Evolutionary conservation across 2,888 invertebrate species (phyloP).

Genomic region (Mallateleia sp.): DNA sequence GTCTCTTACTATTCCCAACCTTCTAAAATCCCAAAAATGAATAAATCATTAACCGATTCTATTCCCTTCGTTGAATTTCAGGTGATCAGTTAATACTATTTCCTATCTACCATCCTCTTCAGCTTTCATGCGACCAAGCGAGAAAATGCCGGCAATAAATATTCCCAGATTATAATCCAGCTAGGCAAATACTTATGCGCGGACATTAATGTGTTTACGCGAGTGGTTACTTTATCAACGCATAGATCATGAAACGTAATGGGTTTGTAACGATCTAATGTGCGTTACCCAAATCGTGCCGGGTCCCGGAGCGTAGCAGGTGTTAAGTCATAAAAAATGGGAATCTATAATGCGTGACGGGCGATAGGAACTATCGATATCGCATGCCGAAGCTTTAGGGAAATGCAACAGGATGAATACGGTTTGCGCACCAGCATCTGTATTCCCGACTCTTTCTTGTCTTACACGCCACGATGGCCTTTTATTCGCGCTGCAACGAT

Average conservation of each 20-base stretch:
- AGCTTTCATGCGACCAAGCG: too few relatives aligned
- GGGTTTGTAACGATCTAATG: conserved; percentile 29
- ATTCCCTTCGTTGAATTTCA: too few relatives aligned
- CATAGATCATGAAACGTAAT: conserved; percentile 33
- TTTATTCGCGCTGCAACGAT: too few relatives aligned
- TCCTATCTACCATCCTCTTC: too few relatives aligned
- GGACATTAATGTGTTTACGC: background rate
- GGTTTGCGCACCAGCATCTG: conserved; percentile 63
- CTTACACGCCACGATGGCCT: conserved; percentile 68
- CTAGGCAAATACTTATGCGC: background rate
- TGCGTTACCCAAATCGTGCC: conserved; percentile 33
- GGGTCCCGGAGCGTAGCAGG: conserved; percentile 62
- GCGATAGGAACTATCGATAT: conserved; percentile 77
- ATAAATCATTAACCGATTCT: too few relatives aligned
- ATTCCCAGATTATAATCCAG: background rate
- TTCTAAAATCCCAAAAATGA: too few relatives aligned
- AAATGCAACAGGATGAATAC: conserved; percentile 67
- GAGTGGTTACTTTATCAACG: conserved; percentile 28
- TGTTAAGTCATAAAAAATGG: conserved; percentile 58
- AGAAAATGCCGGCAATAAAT: too few relatives aligned
- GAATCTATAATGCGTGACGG: conserved; percentile 74
- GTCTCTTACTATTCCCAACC: too few relatives aligned
- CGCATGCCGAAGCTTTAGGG: conserved; percentile 79
- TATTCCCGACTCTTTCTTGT: conserved; percentile 64
- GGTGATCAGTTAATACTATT: too few relatives aligned